Evolutionary conservation across 2,113 vertebrate genomes (phyloP).

Genomic region (Xenopus tropicalis): DNA sequence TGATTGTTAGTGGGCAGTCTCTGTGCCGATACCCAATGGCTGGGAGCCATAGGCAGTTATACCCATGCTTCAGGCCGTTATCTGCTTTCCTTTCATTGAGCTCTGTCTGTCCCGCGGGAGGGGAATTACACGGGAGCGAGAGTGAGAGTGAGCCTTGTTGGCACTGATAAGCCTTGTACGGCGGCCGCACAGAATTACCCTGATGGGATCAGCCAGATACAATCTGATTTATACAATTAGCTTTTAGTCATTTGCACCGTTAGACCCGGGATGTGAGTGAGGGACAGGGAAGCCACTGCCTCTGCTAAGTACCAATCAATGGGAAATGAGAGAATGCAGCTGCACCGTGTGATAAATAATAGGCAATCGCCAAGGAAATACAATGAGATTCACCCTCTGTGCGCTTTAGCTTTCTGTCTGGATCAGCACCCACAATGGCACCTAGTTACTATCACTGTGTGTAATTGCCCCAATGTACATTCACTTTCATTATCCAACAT

Average conservation of each 20-base stretch:
- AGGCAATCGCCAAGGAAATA: not conserved
- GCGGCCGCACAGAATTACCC: not conserved
- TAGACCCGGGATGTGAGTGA: not conserved
- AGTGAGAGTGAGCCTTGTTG: not conserved
- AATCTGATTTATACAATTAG: conserved; percentile 8
- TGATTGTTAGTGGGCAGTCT: too few relatives aligned
- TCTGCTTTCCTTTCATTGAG: not conserved
- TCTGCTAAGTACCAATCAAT: conserved; percentile 1
- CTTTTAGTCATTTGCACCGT: conserved; percentile 2
- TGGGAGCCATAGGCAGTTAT: too few relatives aligned
- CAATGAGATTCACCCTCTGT: not conserved
- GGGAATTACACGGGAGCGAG: not conserved
- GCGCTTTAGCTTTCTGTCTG: not conserved
- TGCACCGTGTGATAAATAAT: conserved; percentile 9
- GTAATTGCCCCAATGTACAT: not conserved
- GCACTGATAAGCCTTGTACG: not conserved
- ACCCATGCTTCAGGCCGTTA: not conserved
- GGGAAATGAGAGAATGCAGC: conserved; percentile 2
- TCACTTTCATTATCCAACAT: too few relatives aligned
- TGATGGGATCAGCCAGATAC: not conserved
- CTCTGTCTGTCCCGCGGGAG: not conserved
- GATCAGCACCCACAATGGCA: not conserved
- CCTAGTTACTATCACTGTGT: not conserved
- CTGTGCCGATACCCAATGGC: too few relatives aligned
- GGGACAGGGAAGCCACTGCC: not conserved